Conservation (phyloP, 2,888 invertebrate species). For the Operophtera brumata region DNA sequence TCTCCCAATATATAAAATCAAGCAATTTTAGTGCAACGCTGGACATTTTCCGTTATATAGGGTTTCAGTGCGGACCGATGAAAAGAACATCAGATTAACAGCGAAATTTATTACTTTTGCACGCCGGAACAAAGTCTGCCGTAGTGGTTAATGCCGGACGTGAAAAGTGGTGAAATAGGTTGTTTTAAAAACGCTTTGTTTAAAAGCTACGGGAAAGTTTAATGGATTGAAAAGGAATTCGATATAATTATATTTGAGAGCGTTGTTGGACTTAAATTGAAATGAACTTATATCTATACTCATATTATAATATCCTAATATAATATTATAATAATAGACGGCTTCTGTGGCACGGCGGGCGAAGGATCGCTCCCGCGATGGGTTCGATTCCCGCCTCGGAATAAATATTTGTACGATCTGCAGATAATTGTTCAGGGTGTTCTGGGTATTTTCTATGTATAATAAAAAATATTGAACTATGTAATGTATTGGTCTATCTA, state of each 20-base stretch:
- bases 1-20: conserved; percentile 4
- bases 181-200: conserved; percentile 5
- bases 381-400: too few species aligned
- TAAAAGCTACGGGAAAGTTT: background rate
- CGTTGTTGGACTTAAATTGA: too few species aligned
- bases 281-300: too few species aligned
- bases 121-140: conserved; percentile 21
- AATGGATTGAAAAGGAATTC: background rate
- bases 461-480: background rate
- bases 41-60: conserved; percentile 26
- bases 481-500: background rate
- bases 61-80: conserved; percentile 31
- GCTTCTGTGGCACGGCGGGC: too few species aligned
- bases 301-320: too few species aligned
- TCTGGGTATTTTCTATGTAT: too few species aligned
- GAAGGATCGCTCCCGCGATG: too few species aligned
- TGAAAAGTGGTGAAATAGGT: conserved; percentile 9
- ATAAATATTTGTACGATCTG: too few species aligned
- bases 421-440: too few species aligned
- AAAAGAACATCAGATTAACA: conserved; percentile 37
- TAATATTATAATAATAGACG: too few species aligned
- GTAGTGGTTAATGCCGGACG: conserved; percentile 16
- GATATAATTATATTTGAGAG: background rate
- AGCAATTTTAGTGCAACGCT: conserved; percentile 13
- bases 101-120: conserved; percentile 36